These are phyloP conservation scores for Cosmia trapezina DNA, from an alignment of 2,888 invertebrate species.

Conservation along the genomic window DNA sequence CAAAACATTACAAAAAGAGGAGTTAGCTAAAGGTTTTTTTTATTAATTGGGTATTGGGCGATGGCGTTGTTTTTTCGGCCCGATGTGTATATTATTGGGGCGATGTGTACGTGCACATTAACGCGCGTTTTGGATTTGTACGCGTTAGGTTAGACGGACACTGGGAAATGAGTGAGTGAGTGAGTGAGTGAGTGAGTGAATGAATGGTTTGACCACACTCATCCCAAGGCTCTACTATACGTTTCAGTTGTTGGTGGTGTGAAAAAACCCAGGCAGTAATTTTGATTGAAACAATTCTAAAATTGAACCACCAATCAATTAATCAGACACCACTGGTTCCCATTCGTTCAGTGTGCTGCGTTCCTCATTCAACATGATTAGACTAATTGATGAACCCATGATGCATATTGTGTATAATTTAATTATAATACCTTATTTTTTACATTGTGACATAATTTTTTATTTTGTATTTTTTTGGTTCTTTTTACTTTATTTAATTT, in stretches of 20 bases:
- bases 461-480: no score
- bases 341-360: not conserved
- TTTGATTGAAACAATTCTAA: not conserved
- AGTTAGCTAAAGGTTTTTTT: slow-evolving; percentile 69
- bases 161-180: slow-evolving; percentile 52
- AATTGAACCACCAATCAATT: not conserved
- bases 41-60: slow-evolving; percentile 86
- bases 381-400: not conserved
- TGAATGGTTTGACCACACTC: slow-evolving; percentile 26
- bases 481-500: no score
- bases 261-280: not conserved
- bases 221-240: not conserved
- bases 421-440: no score
- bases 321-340: not conserved
- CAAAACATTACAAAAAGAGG: slow-evolving; percentile 85
- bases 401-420: no score
- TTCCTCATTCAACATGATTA: not conserved
- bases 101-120: slow-evolving; percentile 75
- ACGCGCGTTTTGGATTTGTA: slow-evolving; percentile 77
- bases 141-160: slow-evolving; percentile 70
- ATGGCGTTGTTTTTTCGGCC: slow-evolving; percentile 74
- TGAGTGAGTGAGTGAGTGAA: slow-evolving; percentile 58
- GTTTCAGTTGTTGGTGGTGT: not conserved
- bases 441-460: no score
- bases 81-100: slow-evolving; percentile 76